Conservation (phyloP, 92 coral and sea anemone species). For the Parazoanthus swiftii region DNA sequence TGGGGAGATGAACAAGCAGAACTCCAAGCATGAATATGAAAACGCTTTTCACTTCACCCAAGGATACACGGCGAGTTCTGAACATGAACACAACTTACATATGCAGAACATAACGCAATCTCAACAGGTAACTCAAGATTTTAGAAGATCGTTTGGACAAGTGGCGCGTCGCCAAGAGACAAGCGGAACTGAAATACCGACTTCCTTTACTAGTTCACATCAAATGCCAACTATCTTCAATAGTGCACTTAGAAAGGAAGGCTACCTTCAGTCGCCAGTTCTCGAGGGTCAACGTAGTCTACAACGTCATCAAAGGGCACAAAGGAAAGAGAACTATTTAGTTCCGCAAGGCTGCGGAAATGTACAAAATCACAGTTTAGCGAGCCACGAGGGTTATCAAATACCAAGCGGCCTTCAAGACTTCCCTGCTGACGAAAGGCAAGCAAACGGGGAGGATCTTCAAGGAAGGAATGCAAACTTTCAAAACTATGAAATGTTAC, state of each 20-base stretch:
- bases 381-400: background rate
- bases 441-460: background rate
- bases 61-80: background rate
- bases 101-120: background rate
- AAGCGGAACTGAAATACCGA: slow-evolving; percentile 6
- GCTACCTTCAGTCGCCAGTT: background rate
- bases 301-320: slow-evolving; percentile 2
- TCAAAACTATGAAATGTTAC: background rate
- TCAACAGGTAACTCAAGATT: slow-evolving; percentile 12
- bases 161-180: background rate
- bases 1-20: slow-evolving; percentile 4
- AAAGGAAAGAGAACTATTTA: background rate
- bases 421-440: background rate
- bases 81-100: slow-evolving; percentile 1
- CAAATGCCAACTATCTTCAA: background rate
- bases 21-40: background rate
- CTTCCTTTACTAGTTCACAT: background rate
- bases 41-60: slow-evolving; percentile 24
- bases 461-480: background rate
- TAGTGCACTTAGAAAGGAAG: background rate
- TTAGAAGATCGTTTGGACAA: background rate
- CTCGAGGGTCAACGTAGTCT: background rate
- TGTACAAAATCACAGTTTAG: slow-evolving; percentile 2
- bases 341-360: background rate
- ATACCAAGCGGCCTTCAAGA: background rate